phyloP scores from a whole-genome alignment of 1,140 invertebrate species.

The Seison nebaliae region DNA sequence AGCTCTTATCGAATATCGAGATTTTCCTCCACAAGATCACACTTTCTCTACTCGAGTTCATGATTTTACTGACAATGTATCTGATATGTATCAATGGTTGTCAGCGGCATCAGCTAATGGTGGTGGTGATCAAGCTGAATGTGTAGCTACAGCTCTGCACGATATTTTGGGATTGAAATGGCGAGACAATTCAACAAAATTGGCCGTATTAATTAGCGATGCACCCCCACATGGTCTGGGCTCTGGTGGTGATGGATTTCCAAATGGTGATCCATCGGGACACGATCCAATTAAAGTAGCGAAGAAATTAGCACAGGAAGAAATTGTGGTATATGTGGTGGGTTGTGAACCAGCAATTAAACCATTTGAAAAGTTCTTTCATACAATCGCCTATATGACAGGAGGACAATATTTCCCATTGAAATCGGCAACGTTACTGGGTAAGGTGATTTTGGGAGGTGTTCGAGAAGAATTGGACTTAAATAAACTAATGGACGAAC shows the following conservation, averaged over 20 bases:
- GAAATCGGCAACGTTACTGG: slow-evolving; percentile 15
- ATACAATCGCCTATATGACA: slow-evolving; percentile 18
- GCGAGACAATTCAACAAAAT: slow-evolving; percentile 19
- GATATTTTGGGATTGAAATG: slow-evolving; percentile 18
- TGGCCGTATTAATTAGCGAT: slow-evolving; percentile 19
- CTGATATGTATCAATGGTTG: slow-evolving; percentile 18
- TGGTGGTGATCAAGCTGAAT: slow-evolving; percentile 20
- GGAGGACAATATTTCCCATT: slow-evolving; percentile 22
- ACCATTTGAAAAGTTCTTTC: slow-evolving; percentile 22
- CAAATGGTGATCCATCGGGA: slow-evolving; percentile 16
- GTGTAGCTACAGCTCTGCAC: slow-evolving; percentile 20
- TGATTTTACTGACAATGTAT: slow-evolving; percentile 19
- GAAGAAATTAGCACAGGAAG: slow-evolving; percentile 18
- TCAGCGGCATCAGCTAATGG: slow-evolving; percentile 16
- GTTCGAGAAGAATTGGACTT: slow-evolving; percentile 20
- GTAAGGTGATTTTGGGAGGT: slow-evolving; percentile 18
- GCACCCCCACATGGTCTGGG: slow-evolving; percentile 20
- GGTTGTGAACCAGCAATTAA: slow-evolving; percentile 19
- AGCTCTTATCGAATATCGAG: slow-evolving; percentile 20
- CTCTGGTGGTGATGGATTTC: slow-evolving; percentile 10
- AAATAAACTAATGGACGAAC: slow-evolving; percentile 18
- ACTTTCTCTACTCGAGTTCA: slow-evolving; percentile 18
- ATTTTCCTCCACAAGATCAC: slow-evolving; percentile 18
- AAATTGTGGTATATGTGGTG: slow-evolving; percentile 18
- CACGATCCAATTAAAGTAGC: slow-evolving; percentile 18